A percentile compares a stretch with the other conserved stretches of the same genome.
Conservation (phyloP, 2,113 vertebrate species). For the Pongo pygmaeus region DNA sequence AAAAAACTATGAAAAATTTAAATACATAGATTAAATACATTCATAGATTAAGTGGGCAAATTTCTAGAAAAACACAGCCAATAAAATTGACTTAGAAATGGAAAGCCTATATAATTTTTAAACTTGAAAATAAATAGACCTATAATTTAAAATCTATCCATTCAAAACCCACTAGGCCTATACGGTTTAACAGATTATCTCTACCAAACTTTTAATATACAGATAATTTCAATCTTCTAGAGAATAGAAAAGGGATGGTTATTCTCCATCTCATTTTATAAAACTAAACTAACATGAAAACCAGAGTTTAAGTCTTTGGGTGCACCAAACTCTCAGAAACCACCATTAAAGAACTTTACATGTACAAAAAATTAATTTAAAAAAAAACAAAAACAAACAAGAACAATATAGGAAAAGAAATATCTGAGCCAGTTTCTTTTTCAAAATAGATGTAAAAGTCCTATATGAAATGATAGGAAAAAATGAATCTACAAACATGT, state of each 20-base stretch:
- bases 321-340: no score
- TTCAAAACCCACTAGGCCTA: not conserved
- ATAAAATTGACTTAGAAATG: not conserved
- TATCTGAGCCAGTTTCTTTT: not conserved
- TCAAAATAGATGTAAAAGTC: not conserved
- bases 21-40: not conserved
- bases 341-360: no score
- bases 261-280: not conserved
- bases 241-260: not conserved
- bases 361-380: no score
- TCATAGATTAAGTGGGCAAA: not conserved
- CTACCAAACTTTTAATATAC: not conserved
- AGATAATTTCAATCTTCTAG: not conserved
- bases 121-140: not conserved
- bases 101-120: not conserved
- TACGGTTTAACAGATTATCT: not conserved
- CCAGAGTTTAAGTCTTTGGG: not conserved
- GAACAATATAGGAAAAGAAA: slow-evolving; percentile 5
- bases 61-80: not conserved
- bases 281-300: not conserved
- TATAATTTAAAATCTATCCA: not conserved
- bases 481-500: not conserved
- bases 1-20: not conserved
- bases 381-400: not conserved
- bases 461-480: not conserved